Evolutionary conservation across 2,113 vertebrate genomes (phyloP).

Genomic region (Pelecanoides urinatrix): DNA sequence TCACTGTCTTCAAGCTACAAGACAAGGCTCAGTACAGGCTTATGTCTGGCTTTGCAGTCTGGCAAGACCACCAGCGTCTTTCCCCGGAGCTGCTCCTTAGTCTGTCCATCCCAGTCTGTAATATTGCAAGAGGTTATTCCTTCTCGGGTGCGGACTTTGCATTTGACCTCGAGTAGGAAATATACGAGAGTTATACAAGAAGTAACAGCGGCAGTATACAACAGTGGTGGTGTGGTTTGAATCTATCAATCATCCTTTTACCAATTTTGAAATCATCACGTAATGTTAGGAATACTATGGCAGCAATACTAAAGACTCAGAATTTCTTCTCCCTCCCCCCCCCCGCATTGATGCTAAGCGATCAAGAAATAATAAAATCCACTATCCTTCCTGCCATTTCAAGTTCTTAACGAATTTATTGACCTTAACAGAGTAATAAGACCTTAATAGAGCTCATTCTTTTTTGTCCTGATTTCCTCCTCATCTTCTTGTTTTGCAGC

Average conservation of each 20-base stretch:
- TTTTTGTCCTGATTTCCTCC: neutral
- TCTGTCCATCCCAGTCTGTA: neutral
- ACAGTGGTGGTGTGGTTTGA: neutral
- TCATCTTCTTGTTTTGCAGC: neutral
- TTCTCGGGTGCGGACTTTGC: neutral
- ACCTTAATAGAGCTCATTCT: neutral
- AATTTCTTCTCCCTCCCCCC: neutral
- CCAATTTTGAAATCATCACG: neutral
- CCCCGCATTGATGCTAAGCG: neutral
- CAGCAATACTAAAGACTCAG: neutral
- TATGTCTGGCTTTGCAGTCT: neutral
- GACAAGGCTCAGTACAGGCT: neutral
- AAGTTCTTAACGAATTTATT: neutral
- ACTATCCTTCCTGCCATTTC: neutral
- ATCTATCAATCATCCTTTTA: neutral
- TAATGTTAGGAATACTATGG: neutral
- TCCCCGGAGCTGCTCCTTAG: neutral
- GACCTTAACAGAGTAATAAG: slow-evolving; percentile 5
- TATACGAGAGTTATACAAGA: neutral
- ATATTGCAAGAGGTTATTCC: neutral
- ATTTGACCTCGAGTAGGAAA: neutral
- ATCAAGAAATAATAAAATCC: slow-evolving; percentile 10
- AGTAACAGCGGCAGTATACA: neutral
- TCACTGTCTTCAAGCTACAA: neutral
- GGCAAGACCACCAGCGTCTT: neutral